Base-by-base conservation (phyloP, 2,888 invertebrate species). In the Eumerus sabulonum region DNA sequence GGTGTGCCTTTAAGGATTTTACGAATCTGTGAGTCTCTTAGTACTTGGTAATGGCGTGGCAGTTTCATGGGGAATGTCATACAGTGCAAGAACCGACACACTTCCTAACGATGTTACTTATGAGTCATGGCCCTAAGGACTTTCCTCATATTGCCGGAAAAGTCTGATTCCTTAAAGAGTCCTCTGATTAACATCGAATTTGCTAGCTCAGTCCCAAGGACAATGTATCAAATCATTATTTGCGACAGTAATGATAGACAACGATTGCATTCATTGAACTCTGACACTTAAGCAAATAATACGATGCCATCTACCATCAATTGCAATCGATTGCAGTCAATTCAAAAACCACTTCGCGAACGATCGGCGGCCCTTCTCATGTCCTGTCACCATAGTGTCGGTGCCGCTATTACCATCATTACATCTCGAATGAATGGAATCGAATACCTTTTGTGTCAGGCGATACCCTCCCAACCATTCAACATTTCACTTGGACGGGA, bases 51-150 rank as follows among this genome's bases (percentile, higher is more conserved):
- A 50, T 45, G 9, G 51, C 51, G 44, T 68, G 40, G 59, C 44
- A 54, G 17, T 13, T 13, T 11, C 42, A 18, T 7, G 86, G 86
- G 85, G 85, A 85, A 84, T 82, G 85, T 82, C 87, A 86, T 86
- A 83, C 81, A 83, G 27, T 2, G 83, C 85, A 85, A 84, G 83
- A 82, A 84, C 81, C 83, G 86, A 83, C 84, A 83, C 77, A 82
- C 76, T 81, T 85, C 85, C 82, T 86, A 86, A 86, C 86, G 86
- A 87, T 84, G 85, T 85, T 86, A 86, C 87, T 86, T 85, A 86
- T 85, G 87, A 86, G 87, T 84, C 85, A 85, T 84, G 73, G 67
- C 44, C 67, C 62, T 68, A 19, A 40, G 56, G 47, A 27, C 27
- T 27, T 27, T 27, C 27, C 7, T 57, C 59, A 53, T 16, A 59